Base-by-base conservation (phyloP, 2,113 vertebrate genomes). In the Neofelis nebulosa region DNA sequence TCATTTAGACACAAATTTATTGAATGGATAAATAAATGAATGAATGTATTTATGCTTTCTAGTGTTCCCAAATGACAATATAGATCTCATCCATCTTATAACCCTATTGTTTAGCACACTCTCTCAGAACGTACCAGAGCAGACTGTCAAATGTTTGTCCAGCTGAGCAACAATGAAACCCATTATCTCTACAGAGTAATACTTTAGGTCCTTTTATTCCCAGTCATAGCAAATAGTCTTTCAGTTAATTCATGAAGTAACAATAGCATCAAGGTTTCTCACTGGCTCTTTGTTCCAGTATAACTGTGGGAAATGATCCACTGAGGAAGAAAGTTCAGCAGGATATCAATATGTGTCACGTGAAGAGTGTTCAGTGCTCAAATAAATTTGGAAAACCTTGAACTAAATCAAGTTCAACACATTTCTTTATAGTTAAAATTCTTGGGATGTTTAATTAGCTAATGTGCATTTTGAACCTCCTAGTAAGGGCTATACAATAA, bases 391-490 rank as follows among this genome's bases (percentile, higher is more conserved):
- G 78, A 79, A 82, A 92, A 63, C 33, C 23, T 11, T 21, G 6
- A 90, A 83, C 95, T 85, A 81, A 89, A 48, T 88, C 61, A 33
- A 33, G 8, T 80, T 89, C 13, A 74, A 45, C 50, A 66, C 14
- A 15, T 66, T 84, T 83, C 29, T 74, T 95, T 92, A 48, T 14
- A 41, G 68, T 86, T 94, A 29, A 73, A 94, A 69, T 74, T 41
- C 50, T 69, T 95, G 21, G 21, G 85, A 41, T 89, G 31, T 71
- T 96, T 94, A 91, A 69, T 85, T 85, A 89, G 73, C 25, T 52
- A 84, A n/a, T 88, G 12, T 66, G 10, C 8, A 21, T 73, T 78
- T 90, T 91, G 63, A 87, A 66, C 41, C 5, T 55, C 27, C 76
- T 89, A 84, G 45, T 88, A 68, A 87, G 31, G 84, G 14, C 23